Conservation (phyloP, 2,113 vertebrate genomes). For the Mormyrus iriodes region DNA sequence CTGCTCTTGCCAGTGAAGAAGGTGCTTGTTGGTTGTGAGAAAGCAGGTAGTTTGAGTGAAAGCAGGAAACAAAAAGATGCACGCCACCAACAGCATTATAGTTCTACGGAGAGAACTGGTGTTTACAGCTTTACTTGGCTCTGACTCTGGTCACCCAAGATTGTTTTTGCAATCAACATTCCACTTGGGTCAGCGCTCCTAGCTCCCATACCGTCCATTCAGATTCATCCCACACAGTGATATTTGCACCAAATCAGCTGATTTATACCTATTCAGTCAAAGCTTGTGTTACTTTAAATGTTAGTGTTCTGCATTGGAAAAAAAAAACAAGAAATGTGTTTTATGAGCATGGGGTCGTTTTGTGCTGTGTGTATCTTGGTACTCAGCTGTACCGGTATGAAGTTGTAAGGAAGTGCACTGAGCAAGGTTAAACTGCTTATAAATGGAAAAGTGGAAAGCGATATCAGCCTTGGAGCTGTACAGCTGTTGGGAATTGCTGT, state of each 20-base stretch:
- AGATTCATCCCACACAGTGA: not conserved
- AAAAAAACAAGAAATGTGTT: slow-evolving; percentile 27
- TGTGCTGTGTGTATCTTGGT: slow-evolving; percentile 12
- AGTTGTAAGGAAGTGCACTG: not conserved
- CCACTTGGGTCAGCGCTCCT: slow-evolving; percentile 10
- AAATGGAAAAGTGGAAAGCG: not conserved
- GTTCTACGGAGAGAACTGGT: not conserved
- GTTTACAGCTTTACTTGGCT: slow-evolving; percentile 12
- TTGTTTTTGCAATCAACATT: slow-evolving; percentile 17
- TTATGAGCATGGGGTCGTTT: slow-evolving; percentile 39
- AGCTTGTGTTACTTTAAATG: slow-evolving; percentile 13
- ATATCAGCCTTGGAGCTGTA: not conserved
- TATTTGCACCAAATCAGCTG: slow-evolving; percentile 8
- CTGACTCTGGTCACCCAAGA: not conserved
- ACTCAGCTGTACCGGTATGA: not conserved
- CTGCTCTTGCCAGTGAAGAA: not conserved
- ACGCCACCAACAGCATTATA: not conserved
- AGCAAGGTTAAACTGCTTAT: not conserved
- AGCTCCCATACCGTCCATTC: slow-evolving; percentile 1
- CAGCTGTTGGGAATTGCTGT: not conserved
- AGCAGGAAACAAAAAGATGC: slow-evolving; percentile 2
- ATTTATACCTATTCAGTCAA: slow-evolving; percentile 13
- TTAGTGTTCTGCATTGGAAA: slow-evolving; percentile 14
- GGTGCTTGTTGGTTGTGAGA: not conserved
- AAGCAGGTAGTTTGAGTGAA: not conserved